Percentiles rank a stretch among this genome's conserved stretches.
phyloP scores from a whole-genome alignment of 2,113 vertebrate genomes.

The Pagrus major region DNA sequence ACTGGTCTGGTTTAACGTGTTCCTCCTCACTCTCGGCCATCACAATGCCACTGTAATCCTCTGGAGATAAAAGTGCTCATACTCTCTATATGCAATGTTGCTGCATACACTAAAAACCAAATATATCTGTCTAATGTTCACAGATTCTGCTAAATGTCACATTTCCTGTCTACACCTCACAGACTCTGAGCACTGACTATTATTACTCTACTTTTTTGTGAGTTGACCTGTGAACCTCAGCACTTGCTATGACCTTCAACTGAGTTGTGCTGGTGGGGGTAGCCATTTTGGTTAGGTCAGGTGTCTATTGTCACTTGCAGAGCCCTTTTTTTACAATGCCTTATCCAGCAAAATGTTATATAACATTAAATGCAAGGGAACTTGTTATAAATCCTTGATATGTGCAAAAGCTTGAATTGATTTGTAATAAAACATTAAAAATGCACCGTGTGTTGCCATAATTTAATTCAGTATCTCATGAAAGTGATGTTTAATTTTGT shows the following conservation, averaged over 20 bases:
- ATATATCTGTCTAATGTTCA: slow-evolving; percentile 49
- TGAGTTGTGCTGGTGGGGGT: slow-evolving; percentile 51
- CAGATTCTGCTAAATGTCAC: slow-evolving; percentile 40
- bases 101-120: slow-evolving; percentile 64
- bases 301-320: slow-evolving; percentile 51
- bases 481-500: neutral
- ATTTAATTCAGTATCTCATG: neutral
- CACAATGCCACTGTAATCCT: slow-evolving; percentile 35
- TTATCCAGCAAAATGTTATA: slow-evolving; percentile 65
- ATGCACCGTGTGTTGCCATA: neutral
- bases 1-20: slow-evolving; percentile 32
- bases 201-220: slow-evolving; percentile 6
- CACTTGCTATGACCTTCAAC: slow-evolving; percentile 59
- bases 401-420: slow-evolving; percentile 75
- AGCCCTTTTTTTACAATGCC: slow-evolving; percentile 71
- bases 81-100: slow-evolving; percentile 60
- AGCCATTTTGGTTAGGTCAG: slow-evolving; percentile 41
- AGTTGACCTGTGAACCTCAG: slow-evolving; percentile 67
- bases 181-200: slow-evolving; percentile 64
- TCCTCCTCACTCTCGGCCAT: slow-evolving; percentile 18
- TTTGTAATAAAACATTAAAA: slow-evolving; percentile 77
- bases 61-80: slow-evolving; percentile 33
- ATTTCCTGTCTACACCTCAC: slow-evolving; percentile 31
- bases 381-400: slow-evolving; percentile 65
- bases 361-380: slow-evolving; percentile 67